Evolutionary conservation across 1,140 invertebrate species (phyloP), one percentile per base, ranked within the genome.

Genomic region (Drosophila sechellia): DNA sequence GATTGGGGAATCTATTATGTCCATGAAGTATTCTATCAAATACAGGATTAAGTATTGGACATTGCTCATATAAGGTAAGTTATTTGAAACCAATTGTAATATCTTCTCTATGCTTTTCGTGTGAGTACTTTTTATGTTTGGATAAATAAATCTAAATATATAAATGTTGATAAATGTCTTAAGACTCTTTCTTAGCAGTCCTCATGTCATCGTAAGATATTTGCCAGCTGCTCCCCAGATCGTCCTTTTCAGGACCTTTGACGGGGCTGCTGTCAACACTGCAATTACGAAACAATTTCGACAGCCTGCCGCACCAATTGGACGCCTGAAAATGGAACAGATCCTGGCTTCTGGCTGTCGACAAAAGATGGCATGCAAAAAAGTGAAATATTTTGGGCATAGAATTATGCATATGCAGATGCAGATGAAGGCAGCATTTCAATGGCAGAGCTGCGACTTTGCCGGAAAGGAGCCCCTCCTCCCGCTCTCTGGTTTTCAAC

Each of bases 211-310:
- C 20, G 20, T 5, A 1, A 27, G 13, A 20, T 53, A 25, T 6
- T 34, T 13, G 60, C 17, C 25, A 43, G 46, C 37, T 27, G 27
- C 31, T 11, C n/a, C 17, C 4, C 12, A 43, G 25, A 43, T 8
- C 6, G 59, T 37, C 20, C 50, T 20, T 20, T 37, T 35, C 37
- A 56, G 61, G 53, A 69, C 55, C 54, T 64, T 54, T 55, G 66
- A 79, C 71, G 79, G 57, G 66, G 71, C 59, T 58, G 76, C 72
- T 79, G 83, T 70, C 83, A 89, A 73, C 83, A 79, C 76, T 89
- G 83, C 83, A 89, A 87, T 87, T 87, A 87, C 83, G 84, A 89
- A 87, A 79, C 83, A 83, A 89, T 89, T 87, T 87, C 83, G 79
- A 89, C 84, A 87, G 84, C 84, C 79, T 89, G 83, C 78, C 71